Conservation (phyloP, 2,113 vertebrate genomes). For the Pteruthius melanotis region DNA sequence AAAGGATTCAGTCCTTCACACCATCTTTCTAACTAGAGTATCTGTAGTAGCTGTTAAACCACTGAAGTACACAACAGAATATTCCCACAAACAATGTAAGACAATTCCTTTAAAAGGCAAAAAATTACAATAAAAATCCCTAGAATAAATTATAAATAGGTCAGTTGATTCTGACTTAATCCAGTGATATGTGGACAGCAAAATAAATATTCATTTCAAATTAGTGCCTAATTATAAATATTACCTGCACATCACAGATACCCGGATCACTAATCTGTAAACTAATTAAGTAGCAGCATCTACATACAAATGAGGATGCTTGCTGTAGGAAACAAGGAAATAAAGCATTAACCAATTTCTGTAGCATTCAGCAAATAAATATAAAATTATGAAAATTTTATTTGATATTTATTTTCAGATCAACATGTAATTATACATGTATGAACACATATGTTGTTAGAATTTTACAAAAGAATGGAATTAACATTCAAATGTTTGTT, state of each 20-base stretch:
- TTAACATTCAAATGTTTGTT: neutral
- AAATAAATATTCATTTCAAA: conserved; percentile 41
- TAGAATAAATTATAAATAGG: neutral
- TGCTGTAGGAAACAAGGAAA: neutral
- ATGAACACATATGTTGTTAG: neutral
- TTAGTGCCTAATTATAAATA: conserved; percentile 30
- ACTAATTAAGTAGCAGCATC: conserved; percentile 1
- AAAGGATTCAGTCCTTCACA: conserved; percentile 21
- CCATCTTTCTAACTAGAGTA: neutral
- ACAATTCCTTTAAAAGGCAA: neutral
- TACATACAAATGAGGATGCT: neutral
- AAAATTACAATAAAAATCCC: neutral
- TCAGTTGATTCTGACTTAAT: neutral
- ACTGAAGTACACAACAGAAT: neutral
- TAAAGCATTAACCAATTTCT: neutral
- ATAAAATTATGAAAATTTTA: neutral
- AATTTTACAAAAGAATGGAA: neutral
- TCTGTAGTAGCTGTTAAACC: neutral
- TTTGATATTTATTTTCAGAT: neutral
- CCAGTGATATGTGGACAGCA: neutral
- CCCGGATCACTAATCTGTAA: neutral
- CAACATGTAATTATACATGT: neutral
- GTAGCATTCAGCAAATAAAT: neutral
- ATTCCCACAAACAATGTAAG: neutral
- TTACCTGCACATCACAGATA: neutral